Evolutionary conservation across 2,888 invertebrate genomes (phyloP), one percentile per base, ranked within the genome.

Genomic region (Amorpha juglandis): DNA sequence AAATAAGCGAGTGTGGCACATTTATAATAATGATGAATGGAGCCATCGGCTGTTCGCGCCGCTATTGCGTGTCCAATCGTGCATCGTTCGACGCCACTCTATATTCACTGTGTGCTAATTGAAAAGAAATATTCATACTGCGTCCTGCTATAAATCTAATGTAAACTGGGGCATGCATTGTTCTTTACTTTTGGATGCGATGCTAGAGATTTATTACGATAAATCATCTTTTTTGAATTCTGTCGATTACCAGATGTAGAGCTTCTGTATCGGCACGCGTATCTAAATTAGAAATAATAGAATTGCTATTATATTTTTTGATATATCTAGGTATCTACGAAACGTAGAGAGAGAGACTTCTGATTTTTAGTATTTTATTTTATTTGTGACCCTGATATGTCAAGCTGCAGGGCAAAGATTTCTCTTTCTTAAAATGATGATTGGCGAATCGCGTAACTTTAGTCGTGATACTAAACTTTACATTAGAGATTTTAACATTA

Each of bases 11-110:
- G 91, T 92, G 92, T 90, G 83, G 88, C 90, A 90, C 92, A 92
- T 92, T 92, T 91, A 92, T 92, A 92, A 92, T 92, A 92, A 91
- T 92, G 93, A 92, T 93, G 92, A 92, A 93, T 93, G 90, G 90
- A 80, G 78, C 80, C 85, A 87, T 88, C 88, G 88, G 86, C 75
- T 85, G 89, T 84, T 86, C 78, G 75, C 78, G 82, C 87, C 90
- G 90, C 90, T 91, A 89, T 88, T 84, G 89, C 92, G 90, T 89
- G 82, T 83, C 91, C 80, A 91, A 92, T 92, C 86, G 87, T 73
- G 79, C 87, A 84, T 86, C 86, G 89, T 81, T 86, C 85, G 81
- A 81, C 81, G 78, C 80, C 76, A 82, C 83, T 83, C 76, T 77
- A 83, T 83, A 83, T 82, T 84, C 87, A 91, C 90, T 83, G 89